Evolutionary conservation across 2,888 invertebrate genomes (phyloP), one percentile per base, ranked within the genome.

Genomic region (Caenorhabditis uteleia): DNA sequence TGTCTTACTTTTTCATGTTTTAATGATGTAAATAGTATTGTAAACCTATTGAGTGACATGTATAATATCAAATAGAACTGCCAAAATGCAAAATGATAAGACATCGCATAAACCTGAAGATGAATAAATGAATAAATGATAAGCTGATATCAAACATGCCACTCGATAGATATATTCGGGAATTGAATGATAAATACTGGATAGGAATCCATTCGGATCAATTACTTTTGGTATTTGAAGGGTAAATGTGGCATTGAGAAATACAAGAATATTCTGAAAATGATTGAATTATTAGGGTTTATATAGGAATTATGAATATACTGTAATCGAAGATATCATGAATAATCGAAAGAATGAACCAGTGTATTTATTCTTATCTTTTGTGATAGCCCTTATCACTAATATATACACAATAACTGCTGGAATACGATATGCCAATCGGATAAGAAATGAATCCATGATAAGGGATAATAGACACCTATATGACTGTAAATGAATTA

Each of bases 1-100:
- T n/a, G n/a, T n/a, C n/a, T n/a, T n/a, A 34, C 34, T n/a, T 34
- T 34, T 34, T 34, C n/a, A 34, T 34, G 34, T n/a, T 34, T 34
- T n/a, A 34, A n/a, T n/a, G 34, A 16, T n/a, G n/a, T n/a, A 34
- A 14, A 34, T n/a, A 34, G n/a, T 34, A 34, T n/a, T n/a, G 34
- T 34, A 7, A 34, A 14, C n/a, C 34, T 7, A n/a, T 34, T n/a
- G 10, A 34, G 8, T n/a, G 34, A 34, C 34, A 34, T 34, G 8
- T 14, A 34, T n/a, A 34, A n/a, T n/a, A 34, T 34, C 34, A n/a
- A n/a, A 34, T 12, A 12, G n/a, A 34, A 34, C n/a, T 34, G 34
- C 5, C 5, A 5, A 34, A 12, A 34, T 5, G 34, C 34, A 34
- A 14, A 14, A 34, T 34, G 34, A 34, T 34, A 14, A 5, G 10